These are phyloP conservation scores for Tyrophagus putrescentiae DNA, from an alignment of 1,140 invertebrate genomes.

Conservation along the genomic window DNA sequence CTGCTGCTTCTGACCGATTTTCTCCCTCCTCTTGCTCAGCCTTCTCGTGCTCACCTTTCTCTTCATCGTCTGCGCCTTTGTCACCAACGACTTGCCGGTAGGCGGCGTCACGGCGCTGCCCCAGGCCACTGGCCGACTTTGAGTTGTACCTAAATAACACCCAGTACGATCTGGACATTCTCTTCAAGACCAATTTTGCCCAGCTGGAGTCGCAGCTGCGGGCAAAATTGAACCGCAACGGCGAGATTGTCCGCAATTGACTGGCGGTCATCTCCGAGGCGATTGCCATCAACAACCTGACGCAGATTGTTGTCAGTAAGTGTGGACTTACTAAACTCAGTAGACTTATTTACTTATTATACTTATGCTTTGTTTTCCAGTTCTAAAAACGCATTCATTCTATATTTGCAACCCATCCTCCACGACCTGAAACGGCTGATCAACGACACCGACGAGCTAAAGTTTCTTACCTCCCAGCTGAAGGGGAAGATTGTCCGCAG, in stretches of 20 bases:
- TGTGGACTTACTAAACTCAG: neutral
- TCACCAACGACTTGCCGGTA: conserved; percentile 27
- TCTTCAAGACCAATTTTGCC: conserved; percentile 44
- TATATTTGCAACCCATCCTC: conserved; percentile 22
- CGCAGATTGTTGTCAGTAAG: conserved; percentile 43
- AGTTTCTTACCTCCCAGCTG: neutral
- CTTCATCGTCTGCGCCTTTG: conserved; percentile 26
- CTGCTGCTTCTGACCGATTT: conserved; percentile 18
- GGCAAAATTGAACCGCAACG: conserved; percentile 48
- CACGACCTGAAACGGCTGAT: conserved; percentile 18
- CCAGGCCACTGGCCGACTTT: conserved; percentile 22
- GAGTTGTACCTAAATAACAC: conserved; percentile 27
- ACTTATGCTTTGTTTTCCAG: conserved; percentile 8
- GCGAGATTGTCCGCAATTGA: conserved; percentile 48
- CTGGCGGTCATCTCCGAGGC: conserved; percentile 55
- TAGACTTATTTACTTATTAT: conserved; percentile 11
- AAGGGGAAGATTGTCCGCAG: neutral
- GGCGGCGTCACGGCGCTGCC: conserved; percentile 25
- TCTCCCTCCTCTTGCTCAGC: conserved; percentile 9
- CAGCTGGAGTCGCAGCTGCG: conserved; percentile 49
- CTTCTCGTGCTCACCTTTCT: conserved; percentile 22
- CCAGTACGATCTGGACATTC: conserved; percentile 31
- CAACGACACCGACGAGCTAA: conserved; percentile 19
- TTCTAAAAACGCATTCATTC: too few species aligned
- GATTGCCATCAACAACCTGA: conserved; percentile 53